phyloP scores from a whole-genome alignment of 2,888 invertebrate species.

The Meteorus colon region DNA sequence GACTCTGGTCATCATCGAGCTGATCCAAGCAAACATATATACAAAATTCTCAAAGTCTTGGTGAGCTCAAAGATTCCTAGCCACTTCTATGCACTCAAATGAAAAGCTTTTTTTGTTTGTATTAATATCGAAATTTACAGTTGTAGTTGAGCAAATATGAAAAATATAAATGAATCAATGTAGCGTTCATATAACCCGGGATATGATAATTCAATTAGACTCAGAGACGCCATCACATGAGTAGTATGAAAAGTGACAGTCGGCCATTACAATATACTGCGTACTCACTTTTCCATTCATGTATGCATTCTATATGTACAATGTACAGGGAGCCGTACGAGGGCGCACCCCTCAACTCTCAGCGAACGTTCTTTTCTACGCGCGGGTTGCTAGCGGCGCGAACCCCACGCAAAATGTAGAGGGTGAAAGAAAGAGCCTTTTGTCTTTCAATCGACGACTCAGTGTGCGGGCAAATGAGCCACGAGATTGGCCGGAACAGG shows the following conservation, averaged over 20 bases:
- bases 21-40: slow-evolving; percentile 60
- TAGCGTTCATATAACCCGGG: background rate
- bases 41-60: slow-evolving; percentile 53
- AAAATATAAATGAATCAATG: background rate
- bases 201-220: background rate
- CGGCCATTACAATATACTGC: background rate
- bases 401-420: slow-evolving; percentile 32
- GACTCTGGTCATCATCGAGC: slow-evolving; percentile 57
- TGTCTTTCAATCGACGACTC: slow-evolving; percentile 60
- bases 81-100: background rate
- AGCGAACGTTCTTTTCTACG: slow-evolving; percentile 27
- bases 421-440: slow-evolving; percentile 56
- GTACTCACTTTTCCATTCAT: background rate
- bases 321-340: background rate
- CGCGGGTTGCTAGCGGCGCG: slow-evolving; percentile 6
- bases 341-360: slow-evolving; percentile 21
- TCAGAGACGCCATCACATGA: no score
- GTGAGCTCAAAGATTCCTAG: background rate
- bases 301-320: background rate
- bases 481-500: slow-evolving; percentile 37
- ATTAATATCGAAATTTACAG: background rate
- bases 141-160: background rate
- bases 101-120: background rate
- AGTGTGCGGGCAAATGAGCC: slow-evolving; percentile 52
- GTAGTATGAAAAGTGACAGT: background rate